Evolutionary conservation across 2,797 vertebrate genomes (phyloP).

Genomic region (Alcedo quadribrachys): DNA sequence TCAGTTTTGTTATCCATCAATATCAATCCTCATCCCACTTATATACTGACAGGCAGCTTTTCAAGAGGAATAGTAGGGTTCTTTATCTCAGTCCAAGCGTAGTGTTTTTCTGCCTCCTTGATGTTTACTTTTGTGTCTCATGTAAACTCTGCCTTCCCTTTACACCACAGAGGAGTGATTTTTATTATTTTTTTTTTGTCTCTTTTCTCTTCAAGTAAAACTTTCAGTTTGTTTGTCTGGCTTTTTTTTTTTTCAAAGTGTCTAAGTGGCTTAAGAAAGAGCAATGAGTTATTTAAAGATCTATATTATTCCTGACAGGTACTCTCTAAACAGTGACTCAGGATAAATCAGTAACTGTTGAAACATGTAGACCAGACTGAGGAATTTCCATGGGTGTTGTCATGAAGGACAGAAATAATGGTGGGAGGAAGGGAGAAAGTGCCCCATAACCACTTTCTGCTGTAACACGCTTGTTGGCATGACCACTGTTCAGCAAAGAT

Average conservation of each 20-base stretch:
- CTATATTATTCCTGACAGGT: not conserved
- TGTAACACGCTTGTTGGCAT: rapidly evolving
- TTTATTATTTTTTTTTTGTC: not conserved
- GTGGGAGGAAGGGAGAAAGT: not conserved
- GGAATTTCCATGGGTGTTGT: not conserved
- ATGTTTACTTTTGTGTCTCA: not conserved
- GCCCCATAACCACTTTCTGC: not conserved
- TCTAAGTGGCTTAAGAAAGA: not conserved
- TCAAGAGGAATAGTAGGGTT: not conserved
- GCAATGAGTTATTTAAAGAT: not conserved
- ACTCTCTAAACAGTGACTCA: not conserved
- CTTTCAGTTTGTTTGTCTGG: too few species aligned
- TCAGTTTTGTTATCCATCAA: not conserved
- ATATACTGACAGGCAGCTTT: not conserved
- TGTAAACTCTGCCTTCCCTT: not conserved
- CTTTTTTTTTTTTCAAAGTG: not conserved
- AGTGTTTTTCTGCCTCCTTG: not conserved
- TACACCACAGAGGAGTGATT: not conserved
- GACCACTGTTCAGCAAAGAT: not conserved
- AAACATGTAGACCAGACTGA: not conserved
- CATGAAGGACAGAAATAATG: not conserved
- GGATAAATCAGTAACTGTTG: not conserved
- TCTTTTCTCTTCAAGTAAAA: not conserved
- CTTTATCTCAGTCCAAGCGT: not conserved
- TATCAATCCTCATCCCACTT: not conserved